phyloP scores from a whole-genome alignment of 2,888 invertebrate genomes.

The Aplocera efformata region DNA sequence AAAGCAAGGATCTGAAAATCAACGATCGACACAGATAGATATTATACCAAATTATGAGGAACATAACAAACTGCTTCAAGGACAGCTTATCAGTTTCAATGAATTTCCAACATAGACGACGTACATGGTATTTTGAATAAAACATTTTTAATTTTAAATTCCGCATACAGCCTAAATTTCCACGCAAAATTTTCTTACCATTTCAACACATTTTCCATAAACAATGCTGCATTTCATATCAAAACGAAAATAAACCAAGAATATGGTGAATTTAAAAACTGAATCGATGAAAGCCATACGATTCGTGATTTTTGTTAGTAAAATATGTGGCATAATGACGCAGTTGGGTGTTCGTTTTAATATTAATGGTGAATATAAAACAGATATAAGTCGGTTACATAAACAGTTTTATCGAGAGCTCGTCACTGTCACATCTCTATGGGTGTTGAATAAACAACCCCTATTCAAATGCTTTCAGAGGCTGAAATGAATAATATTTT shows the following conservation, averaged over 20 bases:
- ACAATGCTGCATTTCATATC: constrained; percentile 30
- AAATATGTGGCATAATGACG: constrained; percentile 59
- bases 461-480: constrained; percentile 10
- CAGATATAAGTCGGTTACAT: constrained; percentile 38
- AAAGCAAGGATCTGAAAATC: no score
- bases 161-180: no score
- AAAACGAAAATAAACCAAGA: constrained; percentile 18
- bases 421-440: constrained; percentile 30
- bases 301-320: constrained; percentile 50
- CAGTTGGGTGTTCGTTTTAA: constrained; percentile 56
- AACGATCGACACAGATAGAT: no score
- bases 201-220: background rate
- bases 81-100: no score
- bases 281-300: constrained; percentile 48
- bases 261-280: constrained; percentile 48
- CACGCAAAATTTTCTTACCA: no score
- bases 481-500: background rate
- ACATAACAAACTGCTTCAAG: no score
- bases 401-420: constrained; percentile 36
- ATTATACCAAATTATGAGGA: no score
- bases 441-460: constrained; percentile 33
- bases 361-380: constrained; percentile 76
- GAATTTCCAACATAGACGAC: no score
- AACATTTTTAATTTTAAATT: no score
- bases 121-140: no score